Base-by-base conservation (phyloP, 1,140 invertebrate genomes). In the Cylas formicarius region DNA sequence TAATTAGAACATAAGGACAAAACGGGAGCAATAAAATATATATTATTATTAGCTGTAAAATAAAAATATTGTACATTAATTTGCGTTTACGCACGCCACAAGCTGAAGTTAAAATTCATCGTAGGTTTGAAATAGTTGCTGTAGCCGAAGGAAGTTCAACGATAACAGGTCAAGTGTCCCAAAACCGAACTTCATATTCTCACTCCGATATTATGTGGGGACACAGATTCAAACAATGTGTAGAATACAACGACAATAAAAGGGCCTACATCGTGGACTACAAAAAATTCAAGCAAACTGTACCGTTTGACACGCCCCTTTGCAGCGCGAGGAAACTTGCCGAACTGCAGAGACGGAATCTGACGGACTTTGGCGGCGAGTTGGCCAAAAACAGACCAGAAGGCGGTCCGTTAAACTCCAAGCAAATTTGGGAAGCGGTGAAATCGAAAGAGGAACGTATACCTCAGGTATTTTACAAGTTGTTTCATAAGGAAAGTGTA, bases 231-330 rank as follows among this genome's bases (percentile, higher is more conserved):
- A 73, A 76, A 40, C 48, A 51, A 2, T 63, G 61, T 32, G 51
- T 59, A 1, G 37, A 51, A 11, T 60, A 54, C 34, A 54, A 62
- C 21, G 41, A 49, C 11, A n/a, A 23, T 0, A 35, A 40, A 27
- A 26, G 42, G 19, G 38, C 29, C 3, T 57, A 50, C 23, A 34
- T 61, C 9, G 52, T 63, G 11, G 52, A 60, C 27, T 53, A 56
- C 63, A 87, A 82, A 7, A 79, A 90, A 53, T 97, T 98, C 68
- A 90, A 97, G 59, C 84, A 84, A 53, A 93, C 90, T 2, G 81
- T 81, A 23, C 86, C 90, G 60, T 86, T 96, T 29, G 88, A 93
- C 55, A 95, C 90, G 0, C 92, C 93, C 0, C 74, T 90, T 4
- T 96, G 89, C 68, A 91, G 86, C 54, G 90, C 90, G 3, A 44